Evolutionary conservation across 2,113 vertebrate genomes (phyloP), one percentile per base, ranked within the genome.

Genomic region (Lamprologus callipterus): DNA sequence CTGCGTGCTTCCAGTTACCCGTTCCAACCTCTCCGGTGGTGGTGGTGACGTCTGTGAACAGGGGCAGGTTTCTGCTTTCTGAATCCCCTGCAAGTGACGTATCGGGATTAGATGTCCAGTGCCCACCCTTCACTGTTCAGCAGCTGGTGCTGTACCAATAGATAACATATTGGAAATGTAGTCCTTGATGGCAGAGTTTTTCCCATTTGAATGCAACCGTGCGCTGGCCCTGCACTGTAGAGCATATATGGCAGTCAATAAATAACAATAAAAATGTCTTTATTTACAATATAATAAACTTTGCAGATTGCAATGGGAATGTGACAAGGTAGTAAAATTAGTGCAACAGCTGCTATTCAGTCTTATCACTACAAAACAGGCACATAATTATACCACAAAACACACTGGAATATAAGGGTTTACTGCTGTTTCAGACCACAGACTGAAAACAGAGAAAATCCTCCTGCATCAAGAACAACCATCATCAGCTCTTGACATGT

Each of bases 71-170:
- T 94, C 57, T 88, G 94, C 92, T 91, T 85, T 94, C 90, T 90
- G 92, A 93, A 91, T 89, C 95, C 91, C 91, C 91, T 81, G 85
- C 83, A 90, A 86, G 92, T 96, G 96, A 96, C 96, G 96, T 96
- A 92, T 86, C 79, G 80, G 91, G 88, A 92, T 85, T 91, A 81
- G 83, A 84, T 87, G 81, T 88, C 83, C 92, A 88, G 79, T 86
- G 89, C 87, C 89, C 88, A 91, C 82, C 89, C 93, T 85, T 83
- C 82, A 86, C 86, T 81, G 81, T 87, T 89, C 37, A 54, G 55
- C 70, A 86, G 86, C 84, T 83, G 55, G 65, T 81, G 80, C 51
- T 68, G 47, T 49, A 49, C 16, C 58, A 17, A 23, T n/a, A 53
- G 7, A 65, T 9, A 63, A 28, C 14, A 40, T 53, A 45, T 10